Conservation (phyloP, 2,888 invertebrate species). For the Lysandra bellargus region DNA sequence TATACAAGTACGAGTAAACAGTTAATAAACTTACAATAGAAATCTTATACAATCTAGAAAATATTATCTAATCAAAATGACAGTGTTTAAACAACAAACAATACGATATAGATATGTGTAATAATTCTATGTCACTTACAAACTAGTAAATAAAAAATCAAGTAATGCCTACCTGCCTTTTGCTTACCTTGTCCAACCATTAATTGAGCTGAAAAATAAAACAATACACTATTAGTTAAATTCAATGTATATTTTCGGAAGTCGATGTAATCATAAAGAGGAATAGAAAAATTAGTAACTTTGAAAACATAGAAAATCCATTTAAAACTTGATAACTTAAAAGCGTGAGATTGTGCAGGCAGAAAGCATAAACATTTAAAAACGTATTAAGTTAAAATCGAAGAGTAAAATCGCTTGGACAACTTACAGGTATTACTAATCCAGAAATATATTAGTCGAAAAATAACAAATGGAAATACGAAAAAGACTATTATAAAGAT, state of each 20-base stretch:
- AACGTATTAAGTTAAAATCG: slow-evolving; percentile 28
- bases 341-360: slow-evolving; percentile 21
- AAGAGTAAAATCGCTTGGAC: background rate
- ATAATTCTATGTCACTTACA: slow-evolving; percentile 5
- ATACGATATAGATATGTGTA: background rate
- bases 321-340: background rate
- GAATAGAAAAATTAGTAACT: slow-evolving; percentile 22
- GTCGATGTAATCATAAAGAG: background rate
- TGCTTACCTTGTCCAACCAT: slow-evolving; percentile 94
- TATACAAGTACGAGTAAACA: background rate
- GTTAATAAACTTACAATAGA: background rate
- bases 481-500: background rate
- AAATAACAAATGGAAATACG: background rate
- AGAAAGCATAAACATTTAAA: slow-evolving; percentile 6
- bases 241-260: background rate
- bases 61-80: background rate
- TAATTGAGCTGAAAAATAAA: slow-evolving; percentile 86
- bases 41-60: background rate
- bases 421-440: slow-evolving; percentile 7
- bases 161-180: slow-evolving; percentile 17
- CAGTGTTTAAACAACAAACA: background rate
- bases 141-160: slow-evolving; percentile 14
- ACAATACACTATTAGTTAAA: slow-evolving; percentile 3
- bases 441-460: background rate
- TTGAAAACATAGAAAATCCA: slow-evolving; percentile 21